Percentiles rank a stretch among this genome's conserved stretches.
phyloP scores from a whole-genome alignment of 2,113 vertebrate species.

The Caracal caracal region DNA sequence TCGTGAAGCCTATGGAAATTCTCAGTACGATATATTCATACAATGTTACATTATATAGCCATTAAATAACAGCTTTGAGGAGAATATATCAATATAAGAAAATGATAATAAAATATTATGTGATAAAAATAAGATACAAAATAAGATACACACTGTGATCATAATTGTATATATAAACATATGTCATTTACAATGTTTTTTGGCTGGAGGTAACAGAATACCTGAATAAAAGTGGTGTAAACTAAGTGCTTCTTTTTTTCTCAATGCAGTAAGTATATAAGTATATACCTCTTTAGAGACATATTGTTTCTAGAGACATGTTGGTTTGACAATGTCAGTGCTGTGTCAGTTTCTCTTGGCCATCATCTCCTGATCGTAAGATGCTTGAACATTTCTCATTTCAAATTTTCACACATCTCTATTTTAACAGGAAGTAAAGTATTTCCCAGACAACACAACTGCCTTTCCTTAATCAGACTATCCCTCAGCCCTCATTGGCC shows the following conservation, averaged over 20 bases:
- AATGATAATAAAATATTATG: not conserved
- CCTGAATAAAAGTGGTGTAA: not conserved
- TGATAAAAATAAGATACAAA: not conserved
- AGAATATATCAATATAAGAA: not conserved
- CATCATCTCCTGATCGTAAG: not conserved
- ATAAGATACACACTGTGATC: not conserved
- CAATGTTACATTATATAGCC: not conserved
- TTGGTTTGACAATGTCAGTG: not conserved
- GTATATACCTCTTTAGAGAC: not conserved
- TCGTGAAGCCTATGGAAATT: not conserved
- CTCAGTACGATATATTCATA: not conserved
- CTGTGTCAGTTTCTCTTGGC: not conserved
- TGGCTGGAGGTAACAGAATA: not conserved
- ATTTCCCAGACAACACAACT: not conserved
- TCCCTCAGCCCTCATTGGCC: not conserved
- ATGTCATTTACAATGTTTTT: not conserved
- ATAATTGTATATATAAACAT: not conserved
- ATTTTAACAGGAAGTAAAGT: not conserved
- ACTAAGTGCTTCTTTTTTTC: not conserved
- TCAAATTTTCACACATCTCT: not conserved
- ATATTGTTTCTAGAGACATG: not conserved
- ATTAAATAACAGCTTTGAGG: not conserved
- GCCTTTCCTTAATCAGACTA: not conserved
- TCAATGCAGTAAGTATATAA: not conserved
- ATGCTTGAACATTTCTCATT: not conserved